These are phyloP conservation scores for Gadopsis marmoratus DNA, from an alignment of 2,797 vertebrate species.

Conservation along the genomic window DNA sequence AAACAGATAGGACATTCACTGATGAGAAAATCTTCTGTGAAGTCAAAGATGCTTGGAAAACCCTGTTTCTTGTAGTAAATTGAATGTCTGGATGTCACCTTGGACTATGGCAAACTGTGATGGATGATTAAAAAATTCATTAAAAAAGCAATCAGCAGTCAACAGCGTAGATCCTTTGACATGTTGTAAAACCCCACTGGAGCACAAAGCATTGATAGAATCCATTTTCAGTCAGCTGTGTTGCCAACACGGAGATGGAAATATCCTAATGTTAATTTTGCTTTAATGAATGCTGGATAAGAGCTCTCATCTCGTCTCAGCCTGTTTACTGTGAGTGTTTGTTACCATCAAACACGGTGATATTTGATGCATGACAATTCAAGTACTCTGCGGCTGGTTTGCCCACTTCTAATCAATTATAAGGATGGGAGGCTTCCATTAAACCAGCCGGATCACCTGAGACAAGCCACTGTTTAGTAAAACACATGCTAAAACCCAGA, in stretches of 20 bases:
- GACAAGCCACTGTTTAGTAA: neutral
- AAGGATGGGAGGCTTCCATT: constrained; percentile 3
- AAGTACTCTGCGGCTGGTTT: constrained; percentile 1
- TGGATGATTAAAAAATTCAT: neutral
- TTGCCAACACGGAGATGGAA: neutral
- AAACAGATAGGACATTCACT: neutral
- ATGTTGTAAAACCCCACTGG: neutral
- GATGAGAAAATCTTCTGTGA: neutral
- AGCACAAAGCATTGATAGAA: neutral
- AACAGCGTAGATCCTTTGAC: neutral
- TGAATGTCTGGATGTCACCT: neutral
- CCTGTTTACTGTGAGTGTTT: neutral
- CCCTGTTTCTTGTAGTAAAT: neutral
- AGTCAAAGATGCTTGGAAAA: neutral
- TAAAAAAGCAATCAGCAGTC: neutral
- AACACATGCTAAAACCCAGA: too few relatives aligned
- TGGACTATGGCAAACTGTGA: neutral
- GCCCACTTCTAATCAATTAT: constrained; percentile 3
- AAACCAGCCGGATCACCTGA: neutral
- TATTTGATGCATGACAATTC: constrained; percentile 1
- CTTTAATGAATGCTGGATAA: constrained; percentile 7
- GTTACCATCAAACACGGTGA: constrained; percentile 19
- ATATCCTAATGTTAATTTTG: constrained; percentile 1
- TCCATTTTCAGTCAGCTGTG: constrained; percentile 2
- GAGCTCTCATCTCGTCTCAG: constrained; percentile 2